phyloP scores from a whole-genome alignment of 2,113 vertebrate species.

The Podiceps cristatus region DNA sequence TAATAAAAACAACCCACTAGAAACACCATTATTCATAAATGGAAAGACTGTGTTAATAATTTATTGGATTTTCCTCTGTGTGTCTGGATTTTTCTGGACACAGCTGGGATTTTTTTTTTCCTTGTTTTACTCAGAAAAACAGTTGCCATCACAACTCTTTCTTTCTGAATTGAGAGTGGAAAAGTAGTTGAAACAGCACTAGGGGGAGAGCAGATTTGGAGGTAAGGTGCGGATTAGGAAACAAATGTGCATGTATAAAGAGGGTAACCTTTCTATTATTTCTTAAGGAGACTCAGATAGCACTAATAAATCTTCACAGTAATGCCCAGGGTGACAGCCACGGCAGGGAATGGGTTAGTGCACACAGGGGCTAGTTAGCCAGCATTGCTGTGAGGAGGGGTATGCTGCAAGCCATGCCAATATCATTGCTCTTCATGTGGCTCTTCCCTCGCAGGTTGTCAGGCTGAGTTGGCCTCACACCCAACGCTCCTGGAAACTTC shows the following conservation, averaged over 20 bases:
- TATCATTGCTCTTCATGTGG: background rate
- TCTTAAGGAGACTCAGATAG: background rate
- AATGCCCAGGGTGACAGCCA: background rate
- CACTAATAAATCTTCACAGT: background rate
- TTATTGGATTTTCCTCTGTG: background rate
- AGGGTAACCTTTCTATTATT: background rate
- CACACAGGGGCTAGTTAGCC: background rate
- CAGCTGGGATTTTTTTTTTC: background rate
- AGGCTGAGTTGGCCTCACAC: background rate
- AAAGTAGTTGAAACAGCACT: background rate
- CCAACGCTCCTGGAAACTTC: background rate
- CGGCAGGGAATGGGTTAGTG: background rate
- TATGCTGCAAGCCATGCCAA: background rate
- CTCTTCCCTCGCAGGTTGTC: background rate
- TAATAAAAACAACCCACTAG: background rate
- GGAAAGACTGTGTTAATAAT: conserved; percentile 17
- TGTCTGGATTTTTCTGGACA: background rate
- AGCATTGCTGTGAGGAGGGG: background rate
- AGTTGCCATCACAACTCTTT: background rate
- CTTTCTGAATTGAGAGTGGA: background rate
- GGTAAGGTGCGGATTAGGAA: background rate
- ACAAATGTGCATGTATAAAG: background rate
- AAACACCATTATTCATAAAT: background rate
- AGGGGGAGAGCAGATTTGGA: background rate
- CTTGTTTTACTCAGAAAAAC: background rate